phyloP scores from a whole-genome alignment of 2,113 vertebrate genomes.

The Buteo buteo region DNA sequence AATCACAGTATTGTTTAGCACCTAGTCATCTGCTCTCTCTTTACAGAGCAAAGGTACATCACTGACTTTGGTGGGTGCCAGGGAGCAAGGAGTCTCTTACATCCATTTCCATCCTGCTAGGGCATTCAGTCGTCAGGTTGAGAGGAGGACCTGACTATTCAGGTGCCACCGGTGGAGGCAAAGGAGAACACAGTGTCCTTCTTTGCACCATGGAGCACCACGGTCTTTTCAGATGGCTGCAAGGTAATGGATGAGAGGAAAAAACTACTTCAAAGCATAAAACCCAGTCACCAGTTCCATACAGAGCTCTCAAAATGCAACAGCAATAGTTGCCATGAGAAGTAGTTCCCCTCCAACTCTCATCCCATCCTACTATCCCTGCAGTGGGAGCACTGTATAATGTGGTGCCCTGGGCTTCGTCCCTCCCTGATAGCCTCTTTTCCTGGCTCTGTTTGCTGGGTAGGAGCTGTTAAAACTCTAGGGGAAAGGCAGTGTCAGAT shows the following conservation, averaged over 20 bases:
- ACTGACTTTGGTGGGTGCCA: neutral
- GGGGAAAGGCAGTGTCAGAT: neutral
- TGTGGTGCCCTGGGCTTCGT: neutral
- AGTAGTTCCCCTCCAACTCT: neutral
- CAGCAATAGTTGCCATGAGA: neutral
- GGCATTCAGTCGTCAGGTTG: neutral
- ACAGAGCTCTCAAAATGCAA: neutral
- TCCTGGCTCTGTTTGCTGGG: neutral
- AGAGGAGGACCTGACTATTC: neutral
- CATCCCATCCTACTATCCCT: neutral
- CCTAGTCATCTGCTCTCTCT: neutral
- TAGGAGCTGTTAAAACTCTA: neutral
- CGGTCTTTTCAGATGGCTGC: neutral
- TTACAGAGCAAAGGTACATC: neutral
- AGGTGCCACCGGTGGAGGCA: neutral
- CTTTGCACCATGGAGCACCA: neutral
- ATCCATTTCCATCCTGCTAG: neutral
- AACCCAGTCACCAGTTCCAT: neutral
- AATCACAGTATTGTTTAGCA: neutral
- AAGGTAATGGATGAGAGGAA: neutral
- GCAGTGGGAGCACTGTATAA: neutral
- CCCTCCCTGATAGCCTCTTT: neutral
- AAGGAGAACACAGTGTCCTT: neutral
- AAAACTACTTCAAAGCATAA: neutral
- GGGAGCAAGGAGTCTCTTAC: neutral